Percentiles rank a stretch among this genome's conserved stretches.
Conservation (phyloP, 2,888 invertebrate genomes). For the Octonoba sinensis region DNA sequence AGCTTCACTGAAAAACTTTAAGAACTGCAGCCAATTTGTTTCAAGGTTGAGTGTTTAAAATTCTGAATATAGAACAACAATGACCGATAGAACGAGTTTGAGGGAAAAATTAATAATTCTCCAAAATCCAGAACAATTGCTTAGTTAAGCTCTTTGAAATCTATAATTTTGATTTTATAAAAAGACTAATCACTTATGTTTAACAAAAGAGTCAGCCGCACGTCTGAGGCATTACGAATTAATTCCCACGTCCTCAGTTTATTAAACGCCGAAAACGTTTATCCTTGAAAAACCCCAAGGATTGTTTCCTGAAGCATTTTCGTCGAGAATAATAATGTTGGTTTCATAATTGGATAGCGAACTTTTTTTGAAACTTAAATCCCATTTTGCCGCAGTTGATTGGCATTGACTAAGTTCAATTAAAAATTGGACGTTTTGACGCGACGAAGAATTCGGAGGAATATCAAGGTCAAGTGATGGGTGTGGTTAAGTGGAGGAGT, state of each 20-base stretch:
- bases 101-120: no score
- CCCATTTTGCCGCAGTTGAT: constrained; percentile 7
- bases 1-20: no score
- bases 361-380: background rate
- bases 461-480: constrained; percentile 27
- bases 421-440: no score
- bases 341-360: background rate
- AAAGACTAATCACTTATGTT: no score
- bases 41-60: no score
- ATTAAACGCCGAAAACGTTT: background rate
- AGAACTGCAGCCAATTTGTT: no score
- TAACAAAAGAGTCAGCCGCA: background rate
- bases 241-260: background rate
- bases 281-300: constrained; percentile 24
- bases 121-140: no score
- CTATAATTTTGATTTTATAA: no score
- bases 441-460: no score
- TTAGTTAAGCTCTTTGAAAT: no score
- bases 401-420: constrained; percentile 25
- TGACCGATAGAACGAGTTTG: no score
- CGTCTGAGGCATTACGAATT: background rate
- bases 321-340: constrained; percentile 1
- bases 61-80: no score
- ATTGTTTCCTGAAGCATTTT: background rate
- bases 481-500: constrained; percentile 11